These are phyloP conservation scores for Conops quadrifasciatus DNA, from an alignment of 2,888 invertebrate species.

Conservation along the genomic window DNA sequence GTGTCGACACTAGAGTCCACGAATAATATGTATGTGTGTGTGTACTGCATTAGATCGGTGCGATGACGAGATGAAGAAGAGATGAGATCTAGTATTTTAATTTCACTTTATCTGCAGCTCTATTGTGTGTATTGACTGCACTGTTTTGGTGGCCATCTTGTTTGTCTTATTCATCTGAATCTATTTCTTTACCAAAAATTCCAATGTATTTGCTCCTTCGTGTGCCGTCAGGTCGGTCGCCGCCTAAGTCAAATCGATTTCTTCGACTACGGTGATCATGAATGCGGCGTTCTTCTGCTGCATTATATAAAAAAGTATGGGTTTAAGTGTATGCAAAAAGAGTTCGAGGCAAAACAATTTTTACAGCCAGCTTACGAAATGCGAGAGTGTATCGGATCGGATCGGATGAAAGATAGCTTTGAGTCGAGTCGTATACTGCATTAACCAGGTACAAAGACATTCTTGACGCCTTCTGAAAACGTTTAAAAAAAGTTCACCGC, in stretches of 20 bases:
- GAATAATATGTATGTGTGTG: neutral
- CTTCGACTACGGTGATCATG: neutral
- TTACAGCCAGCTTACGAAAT: neutral
- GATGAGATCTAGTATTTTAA: conserved; percentile 10
- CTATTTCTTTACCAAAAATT: neutral
- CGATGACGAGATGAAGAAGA: neutral
- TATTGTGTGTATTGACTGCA: neutral
- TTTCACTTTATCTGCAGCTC: neutral
- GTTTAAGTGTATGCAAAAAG: conserved; percentile 1
- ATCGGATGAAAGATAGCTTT: neutral
- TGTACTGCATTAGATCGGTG: conserved; percentile 11
- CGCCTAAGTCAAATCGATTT: conserved; percentile 2
- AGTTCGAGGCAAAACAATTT: neutral
- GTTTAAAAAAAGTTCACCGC: neutral
- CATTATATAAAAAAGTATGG: neutral
- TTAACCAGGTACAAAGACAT: neutral
- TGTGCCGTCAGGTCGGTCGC: neutral
- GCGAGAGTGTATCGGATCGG: conserved; percentile 1
- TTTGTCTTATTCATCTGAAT: neutral
- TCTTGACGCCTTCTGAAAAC: neutral
- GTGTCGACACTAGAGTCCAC: neutral
- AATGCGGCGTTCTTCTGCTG: neutral
- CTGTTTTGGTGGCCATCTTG: neutral
- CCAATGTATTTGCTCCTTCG: neutral
- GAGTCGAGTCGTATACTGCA: neutral